Percentiles rank a stretch among this genome's conserved stretches.
phyloP scores from a whole-genome alignment of 2,888 invertebrate species.

The Pelosia muscerda region DNA sequence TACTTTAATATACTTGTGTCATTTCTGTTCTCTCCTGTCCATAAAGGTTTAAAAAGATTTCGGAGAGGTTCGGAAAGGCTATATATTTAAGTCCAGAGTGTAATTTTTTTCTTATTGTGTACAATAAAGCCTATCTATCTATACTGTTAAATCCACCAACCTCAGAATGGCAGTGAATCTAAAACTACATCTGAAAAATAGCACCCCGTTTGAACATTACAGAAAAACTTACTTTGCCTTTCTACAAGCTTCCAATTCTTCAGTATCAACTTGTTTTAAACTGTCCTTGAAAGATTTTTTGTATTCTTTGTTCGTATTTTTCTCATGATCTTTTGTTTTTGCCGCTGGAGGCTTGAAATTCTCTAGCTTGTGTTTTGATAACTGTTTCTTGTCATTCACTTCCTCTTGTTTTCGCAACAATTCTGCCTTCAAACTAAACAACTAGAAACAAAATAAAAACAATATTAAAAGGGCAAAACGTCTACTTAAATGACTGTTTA shows the following conservation, averaged over 20 bases:
- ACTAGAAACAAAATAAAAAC: conserved; percentile 62
- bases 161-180: not conserved
- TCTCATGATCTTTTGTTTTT: conserved; percentile 75
- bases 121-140: too few species aligned
- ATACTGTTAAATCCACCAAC: too few species aligned
- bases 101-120: too few species aligned
- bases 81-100: too few species aligned
- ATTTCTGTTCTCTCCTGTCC: too few species aligned
- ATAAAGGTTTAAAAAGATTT: too few species aligned
- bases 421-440: conserved; percentile 96
- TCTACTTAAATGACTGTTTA: not conserved
- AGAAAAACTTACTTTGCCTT: conserved; percentile 70
- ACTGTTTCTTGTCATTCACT: conserved; percentile 89
- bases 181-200: too few species aligned
- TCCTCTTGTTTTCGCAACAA: conserved; percentile 95
- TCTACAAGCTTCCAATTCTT: conserved; percentile 81
- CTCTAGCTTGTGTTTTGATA: conserved; percentile 83
- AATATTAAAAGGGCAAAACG: not conserved
- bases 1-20: too few species aligned
- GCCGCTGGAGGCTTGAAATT: conserved; percentile 74
- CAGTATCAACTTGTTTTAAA: conserved; percentile 72
- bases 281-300: conserved; percentile 72
- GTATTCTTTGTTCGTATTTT: conserved; percentile 61
- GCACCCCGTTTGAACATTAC: too few species aligned
- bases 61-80: too few species aligned